phyloP scores from a whole-genome alignment of 2,888 invertebrate genomes.

The Pseudolycoriella hygida region DNA sequence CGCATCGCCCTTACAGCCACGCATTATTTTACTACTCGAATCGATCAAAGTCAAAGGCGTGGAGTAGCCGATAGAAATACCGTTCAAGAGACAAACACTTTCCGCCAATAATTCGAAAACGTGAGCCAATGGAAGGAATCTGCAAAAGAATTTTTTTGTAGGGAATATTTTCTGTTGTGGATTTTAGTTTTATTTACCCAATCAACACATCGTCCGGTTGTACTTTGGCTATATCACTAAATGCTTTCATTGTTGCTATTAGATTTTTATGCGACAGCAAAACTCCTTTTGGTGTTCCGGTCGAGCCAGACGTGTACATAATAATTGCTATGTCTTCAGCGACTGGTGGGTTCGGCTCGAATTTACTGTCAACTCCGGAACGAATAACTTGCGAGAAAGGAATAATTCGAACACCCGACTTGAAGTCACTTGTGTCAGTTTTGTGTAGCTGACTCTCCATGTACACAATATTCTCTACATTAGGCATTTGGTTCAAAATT shows the following conservation, averaged over 20 bases:
- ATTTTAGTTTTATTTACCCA: conserved; percentile 27
- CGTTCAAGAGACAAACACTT: conserved; percentile 63
- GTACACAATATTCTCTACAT: conserved; percentile 61
- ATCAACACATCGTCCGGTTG: conserved; percentile 65
- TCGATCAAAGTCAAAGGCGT: conserved; percentile 87
- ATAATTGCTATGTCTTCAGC: conserved; percentile 79
- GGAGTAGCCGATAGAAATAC: conserved; percentile 90
- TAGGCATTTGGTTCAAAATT: conserved; percentile 52
- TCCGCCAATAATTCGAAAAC: conserved; percentile 92
- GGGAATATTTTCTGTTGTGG: no score
- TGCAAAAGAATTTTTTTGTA: conserved; percentile 8
- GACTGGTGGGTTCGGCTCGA: conserved; percentile 40
- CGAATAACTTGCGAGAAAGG: conserved; percentile 56
- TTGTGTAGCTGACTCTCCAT: conserved; percentile 75
- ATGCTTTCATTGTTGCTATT: conserved; percentile 60
- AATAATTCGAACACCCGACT: conserved; percentile 50
- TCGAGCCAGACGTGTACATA: conserved; percentile 98
- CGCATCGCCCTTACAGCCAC: conserved; percentile 88
- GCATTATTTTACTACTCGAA: conserved; percentile 87
- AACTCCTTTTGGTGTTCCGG: conserved; percentile 87
- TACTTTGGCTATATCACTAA: conserved; percentile 59
- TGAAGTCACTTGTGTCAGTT: conserved; percentile 51
- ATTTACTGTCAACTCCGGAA: conserved; percentile 33
- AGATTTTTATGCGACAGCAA: conserved; percentile 67
- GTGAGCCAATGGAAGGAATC: conserved; percentile 91